Conservation (phyloP, 2,888 invertebrate genomes). For the Drosophila tanythrix region DNA sequence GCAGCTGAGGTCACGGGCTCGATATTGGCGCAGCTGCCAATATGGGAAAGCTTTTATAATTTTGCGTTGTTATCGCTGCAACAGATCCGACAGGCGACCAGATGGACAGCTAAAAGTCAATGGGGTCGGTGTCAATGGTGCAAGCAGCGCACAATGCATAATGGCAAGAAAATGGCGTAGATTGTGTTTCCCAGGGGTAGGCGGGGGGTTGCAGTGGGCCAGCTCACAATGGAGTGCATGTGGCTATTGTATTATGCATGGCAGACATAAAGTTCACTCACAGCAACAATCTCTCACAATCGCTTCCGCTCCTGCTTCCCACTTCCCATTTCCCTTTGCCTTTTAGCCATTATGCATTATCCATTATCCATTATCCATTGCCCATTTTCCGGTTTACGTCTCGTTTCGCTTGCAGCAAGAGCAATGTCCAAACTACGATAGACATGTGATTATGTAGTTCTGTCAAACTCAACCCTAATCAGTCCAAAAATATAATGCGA, state of each 20-base stretch:
- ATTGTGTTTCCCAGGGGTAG: slow-evolving; percentile 52
- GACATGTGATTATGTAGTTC: background rate
- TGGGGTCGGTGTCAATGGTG: slow-evolving; percentile 55
- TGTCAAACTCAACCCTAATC: slow-evolving; percentile 23
- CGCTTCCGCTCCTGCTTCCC: background rate
- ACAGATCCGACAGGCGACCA: slow-evolving; percentile 18
- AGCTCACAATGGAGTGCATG: slow-evolving; percentile 43
- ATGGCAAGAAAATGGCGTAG: slow-evolving; percentile 67
- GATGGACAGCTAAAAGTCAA: slow-evolving; percentile 12
- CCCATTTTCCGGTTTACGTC: slow-evolving; percentile 10
- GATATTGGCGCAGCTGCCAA: slow-evolving; percentile 40
- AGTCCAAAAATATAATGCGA: slow-evolving; percentile 40
- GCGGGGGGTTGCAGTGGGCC: background rate
- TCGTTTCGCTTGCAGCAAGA: slow-evolving; percentile 13
- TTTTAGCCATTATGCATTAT: slow-evolving; percentile 9
- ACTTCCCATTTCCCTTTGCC: background rate
- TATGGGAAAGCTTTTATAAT: slow-evolving; percentile 64
- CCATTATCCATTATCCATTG: background rate
- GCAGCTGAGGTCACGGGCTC: slow-evolving; percentile 6
- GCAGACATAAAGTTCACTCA: slow-evolving; percentile 53
- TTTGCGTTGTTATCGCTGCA: slow-evolving; percentile 45
- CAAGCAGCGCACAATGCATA: slow-evolving; percentile 54
- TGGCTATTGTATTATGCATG: slow-evolving; percentile 52
- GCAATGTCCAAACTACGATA: background rate
- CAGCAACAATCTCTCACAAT: slow-evolving; percentile 13